phyloP scores from a whole-genome alignment of 2,888 invertebrate species.

The Spatulosminthurus flaviceps region DNA sequence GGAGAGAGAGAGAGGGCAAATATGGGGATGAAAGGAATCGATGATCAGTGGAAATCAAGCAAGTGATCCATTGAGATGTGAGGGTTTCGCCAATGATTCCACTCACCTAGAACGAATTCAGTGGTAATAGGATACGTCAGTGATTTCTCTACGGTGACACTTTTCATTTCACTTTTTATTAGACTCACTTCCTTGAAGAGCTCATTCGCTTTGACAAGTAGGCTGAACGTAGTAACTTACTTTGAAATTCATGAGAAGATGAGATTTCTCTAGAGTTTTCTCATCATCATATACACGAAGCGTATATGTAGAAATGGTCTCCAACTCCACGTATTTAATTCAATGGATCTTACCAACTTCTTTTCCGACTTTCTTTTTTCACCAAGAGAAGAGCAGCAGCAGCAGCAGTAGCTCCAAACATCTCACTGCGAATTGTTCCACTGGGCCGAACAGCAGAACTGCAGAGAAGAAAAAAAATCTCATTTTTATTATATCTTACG shows the following conservation, averaged over 20 bases:
- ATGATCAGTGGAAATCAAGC: slow-evolving; percentile 3
- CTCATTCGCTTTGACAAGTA: slow-evolving; percentile 49
- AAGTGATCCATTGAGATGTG: slow-evolving; percentile 11
- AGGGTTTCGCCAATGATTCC: neutral
- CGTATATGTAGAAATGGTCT: neutral
- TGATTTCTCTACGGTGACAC: slow-evolving; percentile 50
- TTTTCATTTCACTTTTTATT: slow-evolving; percentile 51
- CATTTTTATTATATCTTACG: too few relatives aligned
- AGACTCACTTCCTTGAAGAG: slow-evolving; percentile 46
- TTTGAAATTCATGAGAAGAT: slow-evolving; percentile 41
- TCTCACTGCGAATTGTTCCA: too few relatives aligned
- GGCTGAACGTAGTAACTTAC: slow-evolving; percentile 45
- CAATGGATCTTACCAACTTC: neutral
- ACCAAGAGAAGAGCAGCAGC: too few relatives aligned
- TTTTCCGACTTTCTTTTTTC: too few relatives aligned
- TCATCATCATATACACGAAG: neutral
- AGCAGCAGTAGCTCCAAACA: too few relatives aligned
- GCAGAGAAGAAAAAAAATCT: too few relatives aligned
- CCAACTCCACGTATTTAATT: neutral
- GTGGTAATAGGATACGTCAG: slow-evolving; percentile 36
- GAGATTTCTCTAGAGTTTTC: slow-evolving; percentile 32
- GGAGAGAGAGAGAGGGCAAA: slow-evolving; percentile 23
- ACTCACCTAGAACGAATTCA: slow-evolving; percentile 28
- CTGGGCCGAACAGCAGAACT: too few relatives aligned
- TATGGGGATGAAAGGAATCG: slow-evolving; percentile 4